Evolutionary conservation across 2,797 vertebrate genomes (phyloP).

Genomic region (Serranus cabrilla): DNA sequence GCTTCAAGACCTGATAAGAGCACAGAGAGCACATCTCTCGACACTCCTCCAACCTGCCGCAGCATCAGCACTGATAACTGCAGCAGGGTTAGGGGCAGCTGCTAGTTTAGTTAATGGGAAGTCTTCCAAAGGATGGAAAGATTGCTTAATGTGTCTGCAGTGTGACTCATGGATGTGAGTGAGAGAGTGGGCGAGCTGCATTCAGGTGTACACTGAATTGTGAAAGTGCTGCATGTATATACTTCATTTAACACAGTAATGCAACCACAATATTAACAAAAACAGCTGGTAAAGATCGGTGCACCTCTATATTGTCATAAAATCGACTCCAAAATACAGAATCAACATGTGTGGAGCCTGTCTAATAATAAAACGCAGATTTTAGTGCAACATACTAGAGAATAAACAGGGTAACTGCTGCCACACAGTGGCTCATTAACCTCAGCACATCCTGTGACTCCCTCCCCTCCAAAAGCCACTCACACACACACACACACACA

Average conservation of each 20-base stretch:
- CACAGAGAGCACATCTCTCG: constrained; percentile 27
- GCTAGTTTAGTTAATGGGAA: constrained; percentile 14
- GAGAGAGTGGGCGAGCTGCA: constrained; percentile 30
- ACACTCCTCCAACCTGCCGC: not conserved
- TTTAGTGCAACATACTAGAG: not conserved
- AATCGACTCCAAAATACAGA: not conserved
- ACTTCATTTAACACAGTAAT: constrained; percentile 8
- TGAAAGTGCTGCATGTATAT: constrained; percentile 4
- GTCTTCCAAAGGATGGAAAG: constrained; percentile 10
- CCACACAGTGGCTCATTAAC: constrained; percentile 76
- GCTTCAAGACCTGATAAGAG: constrained; percentile 45
- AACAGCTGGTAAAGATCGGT: no score
- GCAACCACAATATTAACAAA: not conserved
- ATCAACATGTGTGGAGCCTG: not conserved
- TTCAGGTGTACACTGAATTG: constrained; percentile 46
- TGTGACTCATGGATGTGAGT: constrained; percentile 60
- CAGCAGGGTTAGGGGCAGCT: not conserved
- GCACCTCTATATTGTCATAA: not conserved
- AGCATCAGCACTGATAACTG: not conserved
- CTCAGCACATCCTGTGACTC: constrained; percentile 59
- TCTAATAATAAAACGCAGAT: not conserved
- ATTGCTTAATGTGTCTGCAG: constrained; percentile 21
- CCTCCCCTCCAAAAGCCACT: not conserved
- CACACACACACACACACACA: not conserved
- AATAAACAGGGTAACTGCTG: constrained; percentile 68